Evolutionary conservation across 2,113 vertebrate species (phyloP), one percentile per base, ranked within the genome.

Genomic region (Carassius carassius): DNA sequence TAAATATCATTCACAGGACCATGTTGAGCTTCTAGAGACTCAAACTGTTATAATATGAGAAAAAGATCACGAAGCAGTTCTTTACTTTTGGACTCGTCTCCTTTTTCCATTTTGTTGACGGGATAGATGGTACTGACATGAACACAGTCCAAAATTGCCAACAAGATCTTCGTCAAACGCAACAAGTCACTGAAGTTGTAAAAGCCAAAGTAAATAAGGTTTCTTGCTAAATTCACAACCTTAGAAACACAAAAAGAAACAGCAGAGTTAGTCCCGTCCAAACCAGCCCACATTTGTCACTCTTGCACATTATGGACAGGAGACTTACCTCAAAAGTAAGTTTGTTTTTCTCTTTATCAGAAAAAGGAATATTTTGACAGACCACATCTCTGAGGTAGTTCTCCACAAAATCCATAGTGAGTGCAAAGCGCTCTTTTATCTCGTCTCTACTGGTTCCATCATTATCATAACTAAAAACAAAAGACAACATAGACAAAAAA

Each of bases 161-260:
- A 92, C 69, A 99, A 94, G 91, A 99, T 99, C 94, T 98, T 99
- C 56, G 98, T 99, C 90, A 99, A 91, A 65, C 98, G 95, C 62
- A 99, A 94, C 47, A 99, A 95, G 92, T 99, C 98, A 56, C 95
- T 98, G 88, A 99, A 99, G 94, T 97, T 99, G 94, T 99, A 99
- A 95, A 99, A 99, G 84, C 98, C 98, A 90, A 99, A 99, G 93
- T 99, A 99, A 85, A 99, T 99, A 90, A 99, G 97, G 91, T 99
- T 99, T 90, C 98, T 95, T 12, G 98, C 98, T 91, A 99, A 93
- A 89, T 99, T 99, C 81, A 99, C 98, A 2, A 99, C 98, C 98
- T 99, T 62, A 69, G 85, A 84, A 86, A 90, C 73, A 29, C 29
- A 47, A 84, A 65, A 49, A 82, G 85, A 19, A 78, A 84, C 14